A percentile compares a stretch with the other conserved stretches of the same genome.
Conservation (phyloP, 2,888 invertebrate genomes). For the Tineola bisselliella region DNA sequence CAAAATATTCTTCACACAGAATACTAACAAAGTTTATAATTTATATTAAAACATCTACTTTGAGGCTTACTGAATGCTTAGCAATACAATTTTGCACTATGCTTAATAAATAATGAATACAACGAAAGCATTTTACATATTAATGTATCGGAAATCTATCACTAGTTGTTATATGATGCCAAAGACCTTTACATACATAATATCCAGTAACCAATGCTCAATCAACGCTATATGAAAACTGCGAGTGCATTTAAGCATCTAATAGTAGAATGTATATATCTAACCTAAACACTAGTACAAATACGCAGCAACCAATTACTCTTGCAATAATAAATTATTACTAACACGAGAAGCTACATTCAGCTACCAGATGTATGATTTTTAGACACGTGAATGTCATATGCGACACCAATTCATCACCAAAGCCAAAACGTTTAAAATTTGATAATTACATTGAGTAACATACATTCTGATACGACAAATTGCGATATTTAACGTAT, state of each 20-base stretch:
- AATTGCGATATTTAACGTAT: background rate
- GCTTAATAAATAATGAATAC: conserved; percentile 1
- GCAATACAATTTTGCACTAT: conserved; percentile 35
- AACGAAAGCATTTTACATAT: background rate
- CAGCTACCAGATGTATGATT: background rate
- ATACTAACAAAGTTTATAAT: background rate
- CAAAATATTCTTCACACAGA: background rate
- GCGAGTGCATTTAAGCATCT: conserved; percentile 47
- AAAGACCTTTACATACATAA: conserved; percentile 16
- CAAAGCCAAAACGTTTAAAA: background rate
- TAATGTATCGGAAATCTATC: background rate
- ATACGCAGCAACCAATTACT: conserved; percentile 50
- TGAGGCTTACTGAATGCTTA: conserved; percentile 11
- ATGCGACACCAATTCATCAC: background rate
- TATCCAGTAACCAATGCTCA: conserved; percentile 14
- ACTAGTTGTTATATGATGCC: background rate
- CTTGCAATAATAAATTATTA: conserved; percentile 45
- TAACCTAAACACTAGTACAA: conserved; percentile 43
- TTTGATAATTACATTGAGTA: background rate
- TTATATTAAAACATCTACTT: background rate
- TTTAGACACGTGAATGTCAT: background rate
- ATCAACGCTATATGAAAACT: conserved; percentile 16
- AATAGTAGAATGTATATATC: conserved; percentile 42
- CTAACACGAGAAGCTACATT: background rate
- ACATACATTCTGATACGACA: background rate